Conservation (phyloP, 2,113 vertebrate species). For the Coptodon rendalli region DNA sequence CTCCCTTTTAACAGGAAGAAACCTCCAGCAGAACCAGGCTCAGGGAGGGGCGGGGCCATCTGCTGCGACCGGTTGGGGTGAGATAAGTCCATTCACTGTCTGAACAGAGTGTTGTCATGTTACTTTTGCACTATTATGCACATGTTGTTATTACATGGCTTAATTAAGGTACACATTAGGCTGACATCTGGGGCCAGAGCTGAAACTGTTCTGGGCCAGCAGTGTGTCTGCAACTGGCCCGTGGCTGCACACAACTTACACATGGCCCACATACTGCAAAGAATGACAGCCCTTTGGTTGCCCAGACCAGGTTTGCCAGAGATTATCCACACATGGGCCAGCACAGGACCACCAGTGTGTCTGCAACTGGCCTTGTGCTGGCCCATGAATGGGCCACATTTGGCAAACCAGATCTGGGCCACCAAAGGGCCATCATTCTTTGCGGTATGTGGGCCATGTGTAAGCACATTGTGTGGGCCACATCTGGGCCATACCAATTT, state of each 20-base stretch:
- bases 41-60: no score
- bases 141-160: background rate
- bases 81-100: background rate
- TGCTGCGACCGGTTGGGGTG: no score
- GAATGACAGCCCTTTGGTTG: no score
- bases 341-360: background rate
- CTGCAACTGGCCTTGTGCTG: background rate
- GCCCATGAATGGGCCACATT: background rate
- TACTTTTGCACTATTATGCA: background rate
- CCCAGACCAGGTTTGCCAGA: no score
- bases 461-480: background rate
- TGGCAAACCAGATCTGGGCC: background rate
- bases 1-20: no score
- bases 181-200: background rate
- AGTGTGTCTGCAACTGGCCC: background rate
- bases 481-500: background rate
- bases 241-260: no score
- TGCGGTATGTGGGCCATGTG: background rate
- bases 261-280: no score
- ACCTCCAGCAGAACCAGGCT: no score
- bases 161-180: background rate
- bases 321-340: background rate
- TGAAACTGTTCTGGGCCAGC: background rate
- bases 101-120: accelerated
- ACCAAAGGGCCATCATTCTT: background rate